Conservation (phyloP, 2,797 vertebrate genomes). For the Vultur gryphus region DNA sequence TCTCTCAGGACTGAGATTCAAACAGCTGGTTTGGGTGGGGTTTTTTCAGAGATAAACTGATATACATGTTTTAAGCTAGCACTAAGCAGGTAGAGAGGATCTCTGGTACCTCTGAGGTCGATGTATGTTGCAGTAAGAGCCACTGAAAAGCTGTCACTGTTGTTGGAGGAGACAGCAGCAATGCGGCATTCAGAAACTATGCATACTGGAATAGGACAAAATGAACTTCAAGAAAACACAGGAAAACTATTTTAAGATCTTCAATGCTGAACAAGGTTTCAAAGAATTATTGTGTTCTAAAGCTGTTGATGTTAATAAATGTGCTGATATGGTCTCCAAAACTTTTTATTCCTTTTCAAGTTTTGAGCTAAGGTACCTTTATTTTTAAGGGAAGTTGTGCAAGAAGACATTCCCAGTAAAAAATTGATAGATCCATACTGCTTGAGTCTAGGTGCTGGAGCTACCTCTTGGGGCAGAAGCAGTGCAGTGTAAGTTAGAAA, state of each 20-base stretch:
- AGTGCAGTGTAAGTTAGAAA: neutral
- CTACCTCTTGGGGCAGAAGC: neutral
- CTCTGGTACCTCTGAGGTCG: neutral
- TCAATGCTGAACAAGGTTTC: neutral
- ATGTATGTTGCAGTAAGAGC: neutral
- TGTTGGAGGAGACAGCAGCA: neutral
- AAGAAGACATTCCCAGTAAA: neutral
- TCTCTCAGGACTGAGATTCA: neutral
- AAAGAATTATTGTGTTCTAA: neutral
- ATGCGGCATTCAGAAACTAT: neutral
- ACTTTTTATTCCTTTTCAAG: neutral
- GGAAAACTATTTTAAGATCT: neutral
- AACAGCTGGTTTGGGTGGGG: neutral
- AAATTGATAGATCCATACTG: neutral
- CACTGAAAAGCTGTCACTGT: neutral
- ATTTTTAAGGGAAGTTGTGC: neutral
- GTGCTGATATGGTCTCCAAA: neutral
- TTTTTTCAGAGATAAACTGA: neutral
- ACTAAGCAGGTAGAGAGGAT: neutral
- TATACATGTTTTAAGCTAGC: neutral
- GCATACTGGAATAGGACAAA: neutral
- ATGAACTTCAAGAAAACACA: neutral
- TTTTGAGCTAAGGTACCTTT: neutral
- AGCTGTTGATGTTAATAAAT: neutral
- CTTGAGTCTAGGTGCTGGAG: neutral